Evolutionary conservation across 1,140 invertebrate genomes (phyloP), one percentile per base, ranked within the genome.

Genomic region (Potamilus streckersoni): DNA sequence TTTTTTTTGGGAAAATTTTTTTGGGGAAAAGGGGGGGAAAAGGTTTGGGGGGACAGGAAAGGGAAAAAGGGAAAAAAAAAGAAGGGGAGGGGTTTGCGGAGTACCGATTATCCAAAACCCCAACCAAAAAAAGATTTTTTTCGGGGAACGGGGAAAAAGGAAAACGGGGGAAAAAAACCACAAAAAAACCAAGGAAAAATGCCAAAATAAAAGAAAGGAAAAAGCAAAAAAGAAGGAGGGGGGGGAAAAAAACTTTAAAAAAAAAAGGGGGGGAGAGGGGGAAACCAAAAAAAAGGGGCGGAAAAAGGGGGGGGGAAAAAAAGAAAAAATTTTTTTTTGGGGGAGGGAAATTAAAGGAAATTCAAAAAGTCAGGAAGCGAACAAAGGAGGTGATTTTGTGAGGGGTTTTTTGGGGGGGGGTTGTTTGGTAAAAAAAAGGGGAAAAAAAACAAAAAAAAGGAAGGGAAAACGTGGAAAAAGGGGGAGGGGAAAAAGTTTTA

Each of bases 261-360:
- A n/a, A n/a, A n/a, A n/a, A n/a, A n/a, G n/a, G n/a, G 59, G 59
- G 59, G n/a, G 59, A n/a, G 59, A 60, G 59, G 14, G 59, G 59
- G n/a, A 14, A 60, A 14, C n/a, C n/a, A n/a, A n/a, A 15, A 14
- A 15, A 15, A n/a, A n/a, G 59, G n/a, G 59, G 59, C 14, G n/a
- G 59, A n/a, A n/a, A 60, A n/a, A n/a, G 59, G n/a, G 59, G 59
- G 59, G n/a, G 59, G 59, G 59, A 60, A n/a, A 60, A n/a, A 60
- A n/a, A 60, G 59, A 60, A 14, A n/a, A n/a, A 60, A 14, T 14
- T 15, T 60, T 14, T 14, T 15, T 15, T 14, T 14, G 59, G n/a
- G 59, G 59, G 59, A 60, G n/a, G n/a, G 59, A 60, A n/a, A n/a
- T 15, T n/a, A 60, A n/a, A n/a, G 14, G 59, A 15, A n/a, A n/a